Evolutionary conservation across 64 coral and sea anemone species (phyloP).

Genomic region (Pachyseris speciosa): DNA sequence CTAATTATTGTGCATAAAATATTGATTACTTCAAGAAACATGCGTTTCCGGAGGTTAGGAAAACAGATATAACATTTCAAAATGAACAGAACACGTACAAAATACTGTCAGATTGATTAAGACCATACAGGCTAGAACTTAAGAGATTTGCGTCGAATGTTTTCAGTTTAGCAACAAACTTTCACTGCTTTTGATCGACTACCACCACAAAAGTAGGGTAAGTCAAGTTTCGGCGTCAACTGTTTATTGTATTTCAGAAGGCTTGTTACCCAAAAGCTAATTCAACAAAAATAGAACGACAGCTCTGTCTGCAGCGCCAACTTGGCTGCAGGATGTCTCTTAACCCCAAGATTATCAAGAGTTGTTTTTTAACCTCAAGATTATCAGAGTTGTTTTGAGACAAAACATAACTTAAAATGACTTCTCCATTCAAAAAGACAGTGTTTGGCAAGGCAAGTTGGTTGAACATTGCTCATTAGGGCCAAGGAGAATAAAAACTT

Average conservation of each 20-base stretch:
- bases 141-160: too few relatives aligned
- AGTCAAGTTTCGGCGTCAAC: too few relatives aligned
- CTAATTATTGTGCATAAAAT: background rate
- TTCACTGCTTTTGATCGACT: too few relatives aligned
- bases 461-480: too few relatives aligned
- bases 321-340: background rate
- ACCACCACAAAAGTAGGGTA: too few relatives aligned
- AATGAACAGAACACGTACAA: background rate
- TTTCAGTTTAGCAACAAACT: too few relatives aligned
- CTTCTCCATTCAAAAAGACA: background rate
- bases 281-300: background rate
- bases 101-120: too few relatives aligned
- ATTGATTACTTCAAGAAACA: background rate
- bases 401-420: background rate
- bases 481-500: background rate
- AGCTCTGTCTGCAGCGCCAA: background rate
- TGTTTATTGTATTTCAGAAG: too few relatives aligned
- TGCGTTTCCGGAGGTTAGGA: background rate
- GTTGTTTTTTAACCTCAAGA: background rate
- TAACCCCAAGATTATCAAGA: background rate
- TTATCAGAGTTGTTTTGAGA: constrained; percentile 22
- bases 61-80: background rate
- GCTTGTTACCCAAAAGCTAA: background rate
- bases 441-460: background rate
- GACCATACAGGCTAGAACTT: too few relatives aligned